Evolutionary conservation across 2,113 vertebrate species (phyloP).

Genomic region (Nibea coibor): DNA sequence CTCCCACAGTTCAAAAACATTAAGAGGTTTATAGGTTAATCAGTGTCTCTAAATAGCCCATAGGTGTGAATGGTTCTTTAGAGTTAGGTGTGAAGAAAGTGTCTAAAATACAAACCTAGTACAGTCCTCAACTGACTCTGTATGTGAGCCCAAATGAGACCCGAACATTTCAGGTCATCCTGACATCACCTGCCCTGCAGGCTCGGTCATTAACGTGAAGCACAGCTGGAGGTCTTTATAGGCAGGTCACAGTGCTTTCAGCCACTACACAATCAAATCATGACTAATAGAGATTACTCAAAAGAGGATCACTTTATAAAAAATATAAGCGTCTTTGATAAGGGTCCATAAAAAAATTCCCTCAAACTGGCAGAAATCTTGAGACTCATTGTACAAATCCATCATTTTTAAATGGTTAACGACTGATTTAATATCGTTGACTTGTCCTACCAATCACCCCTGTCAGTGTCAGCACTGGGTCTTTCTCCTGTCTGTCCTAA

Average conservation of each 20-base stretch:
- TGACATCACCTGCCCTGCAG: not conserved
- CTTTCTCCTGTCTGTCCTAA: conserved; percentile 51
- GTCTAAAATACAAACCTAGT: not conserved
- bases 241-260: not conserved
- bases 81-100: no score
- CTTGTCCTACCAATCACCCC: not conserved
- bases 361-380: not conserved
- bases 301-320: not conserved
- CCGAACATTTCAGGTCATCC: not conserved
- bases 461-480: conserved; percentile 33
- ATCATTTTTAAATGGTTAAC: conserved; percentile 28
- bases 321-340: not conserved
- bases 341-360: not conserved
- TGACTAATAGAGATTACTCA: not conserved
- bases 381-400: conserved; percentile 1
- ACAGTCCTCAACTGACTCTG: no score
- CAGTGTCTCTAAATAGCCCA: no score
- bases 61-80: no score
- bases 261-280: not conserved
- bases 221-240: not conserved
- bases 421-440: not conserved
- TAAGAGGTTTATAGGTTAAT: no score
- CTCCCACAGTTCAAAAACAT: no score
- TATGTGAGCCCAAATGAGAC: not conserved
- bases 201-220: not conserved